Evolutionary conservation across 2,113 vertebrate species (phyloP), one percentile per base, ranked within the genome.

Genomic region (Aptenodytes patagonicus): DNA sequence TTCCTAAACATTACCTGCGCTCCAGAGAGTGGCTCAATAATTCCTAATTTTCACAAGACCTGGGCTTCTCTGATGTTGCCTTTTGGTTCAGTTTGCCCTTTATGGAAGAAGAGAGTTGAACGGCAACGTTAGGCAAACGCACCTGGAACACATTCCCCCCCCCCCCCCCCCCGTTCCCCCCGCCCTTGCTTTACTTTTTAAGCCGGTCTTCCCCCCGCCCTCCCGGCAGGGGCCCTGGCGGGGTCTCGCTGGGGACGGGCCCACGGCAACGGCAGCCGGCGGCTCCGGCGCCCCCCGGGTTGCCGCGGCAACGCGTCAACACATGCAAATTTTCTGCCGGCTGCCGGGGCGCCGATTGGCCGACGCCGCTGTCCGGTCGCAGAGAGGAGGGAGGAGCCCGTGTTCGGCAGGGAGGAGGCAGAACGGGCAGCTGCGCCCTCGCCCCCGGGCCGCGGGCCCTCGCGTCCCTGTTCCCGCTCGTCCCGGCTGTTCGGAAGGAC

Each of bases 291-390:
- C 68, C 47, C 61, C 28, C 6, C 6, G 22, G 9, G 93, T 97
- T 94, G 80, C 97, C 93, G 2, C 60, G 85, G 96, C 96, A 97
- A 98, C 97, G 24, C 36, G 85, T 46, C 93, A 68, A 96, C 88
- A 66, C 60, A 86, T 69, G 92, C 95, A 66, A 76, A 20, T 26
- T 4, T 6, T 2, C 2, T 5, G 34, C 60, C 17, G 29, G 38
- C 38, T 31, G 11, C 70, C 16, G 52, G 25, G 86, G 46, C 42
- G 72, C n/a, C 20, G 22, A 83, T 75, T 91, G 89, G 95, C 58
- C 62, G 83, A 17, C 25, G 70, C 31, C 71, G 24, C 17, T 46
- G 54, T 40, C 25, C 24, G 40, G 36, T 44, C 40, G 55, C 31
- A 11, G 22, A 7, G 26, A 6, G 19, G 38, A 7, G 46, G 24